Evolutionary conservation across 2,113 vertebrate species (phyloP).

Genomic region (Delphinus delphis): DNA sequence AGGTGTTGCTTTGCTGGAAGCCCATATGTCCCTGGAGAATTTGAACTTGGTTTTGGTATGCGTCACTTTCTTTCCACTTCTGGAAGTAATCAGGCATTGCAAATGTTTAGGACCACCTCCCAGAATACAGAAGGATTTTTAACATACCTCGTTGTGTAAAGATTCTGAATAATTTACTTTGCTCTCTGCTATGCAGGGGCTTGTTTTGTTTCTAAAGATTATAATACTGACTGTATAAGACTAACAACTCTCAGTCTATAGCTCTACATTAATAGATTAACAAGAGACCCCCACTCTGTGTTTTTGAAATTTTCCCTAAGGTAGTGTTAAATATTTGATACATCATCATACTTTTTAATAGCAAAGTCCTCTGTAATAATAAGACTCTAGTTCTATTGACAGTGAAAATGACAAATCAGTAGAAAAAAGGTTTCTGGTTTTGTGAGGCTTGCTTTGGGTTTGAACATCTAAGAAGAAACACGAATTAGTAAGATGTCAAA

Average conservation of each 20-base stretch:
- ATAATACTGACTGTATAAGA: neutral
- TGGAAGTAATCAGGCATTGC: neutral
- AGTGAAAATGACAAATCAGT: neutral
- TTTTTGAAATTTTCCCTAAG: neutral
- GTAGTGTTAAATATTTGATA: slow-evolving; percentile 24
- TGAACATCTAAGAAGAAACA: slow-evolving; percentile 18
- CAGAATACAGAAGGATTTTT: neutral
- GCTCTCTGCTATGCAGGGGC: neutral
- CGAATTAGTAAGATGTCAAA: slow-evolving; percentile 42
- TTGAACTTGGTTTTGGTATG: neutral
- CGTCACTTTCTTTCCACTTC: neutral
- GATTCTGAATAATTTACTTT: neutral
- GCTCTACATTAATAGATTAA: neutral
- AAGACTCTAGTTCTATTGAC: neutral
- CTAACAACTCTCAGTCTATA: neutral
- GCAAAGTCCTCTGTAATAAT: neutral
- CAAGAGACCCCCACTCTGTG: neutral
- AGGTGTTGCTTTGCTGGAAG: slow-evolving; percentile 27
- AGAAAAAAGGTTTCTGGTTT: neutral
- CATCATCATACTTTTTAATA: neutral
- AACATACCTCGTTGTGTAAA: neutral
- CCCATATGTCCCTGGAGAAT: neutral
- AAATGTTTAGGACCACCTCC: neutral
- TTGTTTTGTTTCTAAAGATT: neutral
- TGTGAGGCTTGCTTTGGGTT: neutral